A percentile compares a stretch with the other conserved stretches of the same genome.
Evolutionary conservation across 2,797 vertebrate species (phyloP).

Genomic region (Takifugu rubripes): DNA sequence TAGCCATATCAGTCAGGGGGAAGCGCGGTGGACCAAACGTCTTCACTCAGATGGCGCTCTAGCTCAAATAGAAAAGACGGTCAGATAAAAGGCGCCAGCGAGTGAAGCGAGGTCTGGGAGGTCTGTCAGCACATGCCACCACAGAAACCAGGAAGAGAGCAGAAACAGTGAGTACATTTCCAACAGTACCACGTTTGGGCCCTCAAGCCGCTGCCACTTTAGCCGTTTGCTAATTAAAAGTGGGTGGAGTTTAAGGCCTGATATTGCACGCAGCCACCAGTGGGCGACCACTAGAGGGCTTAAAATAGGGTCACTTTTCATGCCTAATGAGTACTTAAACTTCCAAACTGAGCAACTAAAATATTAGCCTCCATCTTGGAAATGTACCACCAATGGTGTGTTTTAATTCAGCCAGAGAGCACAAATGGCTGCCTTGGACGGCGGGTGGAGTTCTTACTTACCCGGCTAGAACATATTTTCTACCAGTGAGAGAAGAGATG

Average conservation of each 20-base stretch:
- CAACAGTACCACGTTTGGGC: conserved; percentile 24
- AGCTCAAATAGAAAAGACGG: neutral
- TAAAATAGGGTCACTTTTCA: no score
- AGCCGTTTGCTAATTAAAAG: neutral
- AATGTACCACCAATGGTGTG: conserved; percentile 59
- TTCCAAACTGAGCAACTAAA: neutral
- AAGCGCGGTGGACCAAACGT: conserved; percentile 42
- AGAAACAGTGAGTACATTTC: conserved; percentile 64
- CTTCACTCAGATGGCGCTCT: conserved; percentile 50
- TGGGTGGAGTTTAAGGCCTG: neutral
- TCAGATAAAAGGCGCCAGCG: conserved; percentile 15
- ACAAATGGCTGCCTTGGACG: conserved; percentile 20
- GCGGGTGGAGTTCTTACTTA: conserved; percentile 80
- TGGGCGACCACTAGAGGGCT: no score
- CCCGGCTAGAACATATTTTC: conserved; percentile 96
- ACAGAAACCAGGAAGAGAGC: conserved; percentile 29
- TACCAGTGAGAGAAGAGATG: conserved; percentile 85
- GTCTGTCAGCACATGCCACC: conserved; percentile 38
- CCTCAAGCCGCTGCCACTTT: no score
- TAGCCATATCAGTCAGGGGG: neutral
- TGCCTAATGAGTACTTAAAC: no score
- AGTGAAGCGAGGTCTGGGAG: conserved; percentile 62
- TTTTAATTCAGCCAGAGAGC: conserved; percentile 27
- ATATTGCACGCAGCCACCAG: neutral
- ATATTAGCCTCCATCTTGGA: conserved; percentile 43